Evolutionary conservation across 2,797 vertebrate species (phyloP), one percentile per base, ranked within the genome.

Genomic region (Podargus strigoides): DNA sequence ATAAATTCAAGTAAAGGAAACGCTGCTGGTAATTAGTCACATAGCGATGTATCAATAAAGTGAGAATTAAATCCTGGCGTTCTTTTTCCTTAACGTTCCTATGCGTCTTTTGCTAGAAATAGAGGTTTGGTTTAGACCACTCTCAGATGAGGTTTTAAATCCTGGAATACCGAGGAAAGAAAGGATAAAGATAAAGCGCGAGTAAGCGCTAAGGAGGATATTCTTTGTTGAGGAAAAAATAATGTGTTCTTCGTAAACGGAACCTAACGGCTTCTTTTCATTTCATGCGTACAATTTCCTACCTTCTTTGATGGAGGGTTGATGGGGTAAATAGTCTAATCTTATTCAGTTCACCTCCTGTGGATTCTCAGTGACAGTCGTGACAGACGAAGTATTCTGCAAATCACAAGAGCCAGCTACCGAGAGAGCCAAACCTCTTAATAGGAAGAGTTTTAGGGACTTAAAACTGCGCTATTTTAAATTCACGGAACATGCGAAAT

Each of bases 321-420:
- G 97, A 97, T 97, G 95, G 95, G 94, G 97, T 98, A 98, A 98
- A 98, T 97, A 98, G 95, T 93, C 97, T 98, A 98, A 98, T 98
- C 97, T 98, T 97, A 97, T 97, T 98, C 97, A 97, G 94, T 89
- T 97, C 88, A 89, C 97, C 96, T 97, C 98, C 98, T 91, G 97
- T 85, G 97, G 98, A 97, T 97, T 97, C 78, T 85, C 89, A 93
- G 87, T 91, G 91, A 95, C 85, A 96, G 91, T 95, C 95, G 98
- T 98, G 98, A 98, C 94, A 97, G 96, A 96, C 96, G 53, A 77
- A 95, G 87, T 91, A 78, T 97, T 97, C 92, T 91, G 95, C 97
- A 97, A 97, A 98, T 98, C 98, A 98, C 97, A 97, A 92, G 91
- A 96, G 68, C 87, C 92, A 80, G 94, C 94, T 72, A 93, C 85